phyloP scores from a whole-genome alignment of 2,888 invertebrate species.

The Mythimna pallens region DNA sequence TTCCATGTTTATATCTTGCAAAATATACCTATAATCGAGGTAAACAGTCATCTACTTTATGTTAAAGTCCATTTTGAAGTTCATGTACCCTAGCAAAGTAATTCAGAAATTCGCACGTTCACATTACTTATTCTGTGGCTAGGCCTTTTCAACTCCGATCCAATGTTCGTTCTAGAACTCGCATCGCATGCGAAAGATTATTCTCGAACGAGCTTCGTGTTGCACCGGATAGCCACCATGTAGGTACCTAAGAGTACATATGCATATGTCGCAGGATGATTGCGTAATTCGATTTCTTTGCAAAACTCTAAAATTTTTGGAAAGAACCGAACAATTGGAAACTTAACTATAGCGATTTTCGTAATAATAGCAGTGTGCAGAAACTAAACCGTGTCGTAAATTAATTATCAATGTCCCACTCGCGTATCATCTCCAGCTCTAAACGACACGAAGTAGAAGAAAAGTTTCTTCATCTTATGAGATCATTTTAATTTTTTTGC shows the following conservation, averaged over 20 bases:
- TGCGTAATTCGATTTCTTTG: background rate
- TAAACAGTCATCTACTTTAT: background rate
- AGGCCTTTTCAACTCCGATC: background rate
- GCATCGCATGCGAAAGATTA: slow-evolving; percentile 57
- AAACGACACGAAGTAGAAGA: background rate
- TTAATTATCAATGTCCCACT: background rate
- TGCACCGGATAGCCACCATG: slow-evolving; percentile 57
- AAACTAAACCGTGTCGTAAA: background rate
- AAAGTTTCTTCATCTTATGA: background rate
- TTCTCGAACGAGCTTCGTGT: slow-evolving; percentile 68
- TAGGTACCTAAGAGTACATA: slow-evolving; percentile 18
- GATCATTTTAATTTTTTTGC: background rate
- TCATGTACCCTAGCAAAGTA: background rate
- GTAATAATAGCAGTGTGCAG: background rate
- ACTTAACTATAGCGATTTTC: background rate
- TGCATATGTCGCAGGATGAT: background rate
- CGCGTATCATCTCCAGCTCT: background rate
- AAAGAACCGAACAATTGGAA: background rate
- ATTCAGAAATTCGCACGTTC: background rate
- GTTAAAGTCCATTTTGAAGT: background rate
- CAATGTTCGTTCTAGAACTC: slow-evolving; percentile 25
- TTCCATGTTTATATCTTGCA: background rate
- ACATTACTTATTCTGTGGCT: background rate
- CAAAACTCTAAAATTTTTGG: background rate
- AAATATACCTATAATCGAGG: background rate